Evolutionary conservation across 2,113 vertebrate species (phyloP), one percentile per base, ranked within the genome.

Genomic region (Cochlearius cochlearius): DNA sequence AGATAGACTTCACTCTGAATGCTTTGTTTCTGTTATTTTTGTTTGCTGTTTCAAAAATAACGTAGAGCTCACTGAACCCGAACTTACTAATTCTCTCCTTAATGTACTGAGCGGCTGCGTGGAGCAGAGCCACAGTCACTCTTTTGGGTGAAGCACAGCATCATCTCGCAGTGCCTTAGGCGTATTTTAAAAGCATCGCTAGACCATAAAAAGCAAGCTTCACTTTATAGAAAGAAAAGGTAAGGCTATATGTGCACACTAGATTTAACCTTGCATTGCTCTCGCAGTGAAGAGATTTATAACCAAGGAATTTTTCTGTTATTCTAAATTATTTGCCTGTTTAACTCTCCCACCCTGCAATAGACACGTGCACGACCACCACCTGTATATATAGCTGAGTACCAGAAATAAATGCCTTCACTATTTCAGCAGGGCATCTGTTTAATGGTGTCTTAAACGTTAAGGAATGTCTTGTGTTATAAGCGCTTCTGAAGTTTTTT

Each of bases 41-140:
- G 14, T 58, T 79, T 75, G 12, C 56, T 13, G 2, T 78, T 84
- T 73, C 41, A 92, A 93, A 92, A 83, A 86, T 50, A 75, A 19
- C 1, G 7, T 21, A 83, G 72, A 86, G 45, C 84, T 94, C 64
- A 34, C 56, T 95, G 91, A 97, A 96, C 74, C 83, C 47, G 34
- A 96, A 95, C 84, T 73, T 97, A 93, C 73, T 93, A 30, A 67
- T 95, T 98, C 97, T 96, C 71, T 97, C 90, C 84, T 85, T 88
- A 86, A 83, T 92, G 88, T 38, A 26, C 63, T 86, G 81, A 95
- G 81, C 43, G 90, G 64, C 92, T 97, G 86, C 8, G 15, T 92
- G 85, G 80, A 96, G 49, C 86, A 95, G 88, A 96, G 96, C 96
- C 96, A 94, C 66, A 94, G 96, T 34, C 53, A 18, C 90, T 87